These are phyloP conservation scores for Carollia perspicillata DNA, from an alignment of 2,113 vertebrate species.

Conservation along the genomic window DNA sequence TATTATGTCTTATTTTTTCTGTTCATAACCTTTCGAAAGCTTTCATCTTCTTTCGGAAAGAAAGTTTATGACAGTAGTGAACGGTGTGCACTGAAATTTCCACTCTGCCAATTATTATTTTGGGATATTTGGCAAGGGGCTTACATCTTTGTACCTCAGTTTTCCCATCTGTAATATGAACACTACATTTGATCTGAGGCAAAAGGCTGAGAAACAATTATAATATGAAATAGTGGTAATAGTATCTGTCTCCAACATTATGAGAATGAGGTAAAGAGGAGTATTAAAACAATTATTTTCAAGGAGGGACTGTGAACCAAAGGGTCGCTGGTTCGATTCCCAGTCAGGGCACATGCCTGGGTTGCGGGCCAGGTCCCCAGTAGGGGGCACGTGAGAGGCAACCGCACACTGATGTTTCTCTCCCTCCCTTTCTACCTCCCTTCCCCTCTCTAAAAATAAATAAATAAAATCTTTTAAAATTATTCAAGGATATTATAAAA, in stretches of 20 bases:
- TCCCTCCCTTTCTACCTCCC: too few relatives aligned
- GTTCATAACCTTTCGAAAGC: not conserved
- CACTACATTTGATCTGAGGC: not conserved
- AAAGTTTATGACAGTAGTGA: not conserved
- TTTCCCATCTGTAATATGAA: not conserved
- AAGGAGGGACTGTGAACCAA: too few relatives aligned
- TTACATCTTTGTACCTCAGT: not conserved
- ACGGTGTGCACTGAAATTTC: not conserved
- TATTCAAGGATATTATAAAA: not conserved
- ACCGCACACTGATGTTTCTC: too few relatives aligned
- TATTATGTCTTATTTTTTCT: not conserved
- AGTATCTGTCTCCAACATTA: not conserved
- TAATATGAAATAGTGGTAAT: not conserved
- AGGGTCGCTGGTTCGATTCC: too few relatives aligned
- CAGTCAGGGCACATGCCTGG: too few relatives aligned
- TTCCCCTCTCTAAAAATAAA: too few relatives aligned
- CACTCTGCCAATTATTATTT: not conserved
- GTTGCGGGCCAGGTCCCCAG: too few relatives aligned
- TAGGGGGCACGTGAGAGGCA: too few relatives aligned
- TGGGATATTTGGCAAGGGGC: not conserved
- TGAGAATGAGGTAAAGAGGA: not conserved
- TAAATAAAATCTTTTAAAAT: too few relatives aligned
- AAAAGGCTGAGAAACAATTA: not conserved
- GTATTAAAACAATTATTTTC: not conserved
- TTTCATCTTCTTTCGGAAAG: not conserved